Percentiles rank a stretch among this genome's conserved stretches.
phyloP scores from a whole-genome alignment of 2,797 vertebrate genomes.

The Esox masquinongy region DNA sequence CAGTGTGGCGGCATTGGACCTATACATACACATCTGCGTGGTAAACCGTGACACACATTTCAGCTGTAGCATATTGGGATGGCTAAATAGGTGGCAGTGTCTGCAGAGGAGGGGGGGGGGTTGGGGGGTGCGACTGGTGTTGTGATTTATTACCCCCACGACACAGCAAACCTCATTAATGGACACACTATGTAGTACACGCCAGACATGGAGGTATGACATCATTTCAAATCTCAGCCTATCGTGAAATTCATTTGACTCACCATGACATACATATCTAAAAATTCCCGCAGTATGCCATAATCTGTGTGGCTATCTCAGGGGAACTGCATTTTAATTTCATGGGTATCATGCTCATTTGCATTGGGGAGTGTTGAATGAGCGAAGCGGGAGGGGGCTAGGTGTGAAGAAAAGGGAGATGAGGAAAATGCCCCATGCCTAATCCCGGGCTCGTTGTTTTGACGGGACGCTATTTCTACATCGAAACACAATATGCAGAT shows the following conservation, averaged over 20 bases:
- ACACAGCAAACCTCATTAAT: constrained; percentile 47
- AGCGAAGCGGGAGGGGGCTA: constrained; percentile 7
- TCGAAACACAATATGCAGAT: constrained; percentile 31
- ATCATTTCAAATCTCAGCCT: constrained; percentile 41
- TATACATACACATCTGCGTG: too few relatives aligned
- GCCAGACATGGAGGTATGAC: constrained; percentile 39
- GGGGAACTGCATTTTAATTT: constrained; percentile 53
- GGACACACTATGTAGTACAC: constrained; percentile 35
- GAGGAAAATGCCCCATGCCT: constrained; percentile 21
- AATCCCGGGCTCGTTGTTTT: constrained; percentile 41
- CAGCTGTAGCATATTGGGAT: neutral
- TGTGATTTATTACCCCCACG: constrained; percentile 43
- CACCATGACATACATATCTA: constrained; percentile 49
- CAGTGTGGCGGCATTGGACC: too few relatives aligned
- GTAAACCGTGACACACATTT: too few relatives aligned
- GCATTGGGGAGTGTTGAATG: constrained; percentile 13
- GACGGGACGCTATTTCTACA: constrained; percentile 38
- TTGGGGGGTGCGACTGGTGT: constrained; percentile 33
- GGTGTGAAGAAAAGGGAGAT: constrained; percentile 22
- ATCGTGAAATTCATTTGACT: constrained; percentile 51
- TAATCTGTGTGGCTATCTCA: constrained; percentile 51
- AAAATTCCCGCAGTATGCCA: constrained; percentile 50
- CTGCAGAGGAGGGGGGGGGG: neutral
- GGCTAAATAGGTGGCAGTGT: neutral
- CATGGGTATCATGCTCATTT: constrained; percentile 55